Evolutionary conservation across 1,140 invertebrate genomes (phyloP), one percentile per base, ranked within the genome.

Genomic region (Aphelinus certus): DNA sequence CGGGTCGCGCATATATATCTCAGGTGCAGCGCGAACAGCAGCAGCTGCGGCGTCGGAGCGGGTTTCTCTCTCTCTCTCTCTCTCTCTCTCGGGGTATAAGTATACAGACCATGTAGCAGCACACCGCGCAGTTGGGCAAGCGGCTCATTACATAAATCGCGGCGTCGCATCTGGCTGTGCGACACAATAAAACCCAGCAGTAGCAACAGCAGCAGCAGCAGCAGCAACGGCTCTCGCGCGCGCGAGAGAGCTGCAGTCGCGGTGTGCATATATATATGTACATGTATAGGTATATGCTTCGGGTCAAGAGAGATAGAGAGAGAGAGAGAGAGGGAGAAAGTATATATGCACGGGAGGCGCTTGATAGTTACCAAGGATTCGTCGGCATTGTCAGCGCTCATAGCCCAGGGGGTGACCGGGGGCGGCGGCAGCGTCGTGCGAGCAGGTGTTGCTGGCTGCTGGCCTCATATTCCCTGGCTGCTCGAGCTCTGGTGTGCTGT

Each of bases 321-420:
- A 45, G 42, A 51, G 53, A 26, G 2, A 2, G 48, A 48, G 7
- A 66, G 64, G 43, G 49, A 75, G 61, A 64, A 47, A 43, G 60
- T 53, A 53, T 26, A 26, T 26, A 26, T 26, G 26, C 26, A 26
- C 26, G 53, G 56, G n/a, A 68, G 51, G 73, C 71, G 47, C 3
- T 79, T 73, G 79, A 81, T 84, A 85, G 83, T 86, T 87, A 88
- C 87, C 87, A 88, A 86, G 86, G 87, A 88, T 82, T 88, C 87
- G 80, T 88, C 87, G 82, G 82, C 87, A 87, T 87, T 88, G 83
- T 87, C 87, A 87, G 86, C 83, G 86, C 83, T 88, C 87, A 88
- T 88, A 86, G 83, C 87, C 84, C 81, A 79, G 79, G 47, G 9
- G 63, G 60, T 51, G 61, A 65, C 67, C 68, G 5, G 42, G 51